Evolutionary conservation across 2,888 invertebrate species (phyloP).

Genomic region (Pardosa pseudoannulata): DNA sequence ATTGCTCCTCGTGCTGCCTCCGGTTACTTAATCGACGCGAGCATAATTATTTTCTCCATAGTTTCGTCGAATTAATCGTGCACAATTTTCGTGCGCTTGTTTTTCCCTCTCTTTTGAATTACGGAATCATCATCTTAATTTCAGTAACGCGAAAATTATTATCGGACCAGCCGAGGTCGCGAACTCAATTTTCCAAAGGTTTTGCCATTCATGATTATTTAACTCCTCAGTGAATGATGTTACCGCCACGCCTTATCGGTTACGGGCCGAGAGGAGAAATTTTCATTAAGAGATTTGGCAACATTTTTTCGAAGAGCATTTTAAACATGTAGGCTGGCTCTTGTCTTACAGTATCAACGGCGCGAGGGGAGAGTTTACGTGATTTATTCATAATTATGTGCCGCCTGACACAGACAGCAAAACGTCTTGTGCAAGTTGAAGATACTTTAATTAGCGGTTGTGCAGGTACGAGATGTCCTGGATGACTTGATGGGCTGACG

Average conservation of each 20-base stretch:
- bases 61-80: neutral
- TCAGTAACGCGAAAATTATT: conserved; percentile 21
- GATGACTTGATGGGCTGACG: too few species aligned
- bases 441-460: neutral
- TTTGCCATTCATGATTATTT: conserved; percentile 46
- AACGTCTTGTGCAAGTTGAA: neutral
- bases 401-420: neutral
- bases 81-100: neutral
- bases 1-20: neutral
- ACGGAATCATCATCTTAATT: conserved; percentile 24
- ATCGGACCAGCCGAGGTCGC: conserved; percentile 41
- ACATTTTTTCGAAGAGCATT: neutral
- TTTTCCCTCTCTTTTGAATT: neutral
- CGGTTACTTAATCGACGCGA: neutral
- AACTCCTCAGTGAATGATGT: conserved; percentile 9
- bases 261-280: neutral
- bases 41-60: neutral
- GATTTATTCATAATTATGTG: conserved; percentile 9
- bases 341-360: neutral
- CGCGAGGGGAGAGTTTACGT: neutral
- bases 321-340: too few species aligned
- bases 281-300: conserved; percentile 14
- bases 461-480: neutral
- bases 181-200: conserved; percentile 59
- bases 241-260: conserved; percentile 26